Percentiles rank a stretch among this genome's conserved stretches.
Evolutionary conservation across 2,113 vertebrate species (phyloP).

Genomic region (Stercorarius parasiticus): DNA sequence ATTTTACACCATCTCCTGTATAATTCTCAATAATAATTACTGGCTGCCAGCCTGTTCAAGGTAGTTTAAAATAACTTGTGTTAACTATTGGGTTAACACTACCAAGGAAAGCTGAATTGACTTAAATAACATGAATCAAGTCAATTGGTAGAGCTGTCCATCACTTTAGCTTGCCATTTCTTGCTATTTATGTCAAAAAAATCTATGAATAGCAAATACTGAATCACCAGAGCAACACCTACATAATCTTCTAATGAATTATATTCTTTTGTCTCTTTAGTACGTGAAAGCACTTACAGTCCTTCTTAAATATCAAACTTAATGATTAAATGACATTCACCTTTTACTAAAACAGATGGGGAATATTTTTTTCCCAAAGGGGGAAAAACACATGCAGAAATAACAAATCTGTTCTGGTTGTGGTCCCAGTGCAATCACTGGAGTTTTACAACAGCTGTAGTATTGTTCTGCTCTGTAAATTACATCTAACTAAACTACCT

Average conservation of each 20-base stretch:
- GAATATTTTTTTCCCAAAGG: background rate
- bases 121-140: background rate
- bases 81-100: background rate
- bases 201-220: background rate
- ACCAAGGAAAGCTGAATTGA: background rate
- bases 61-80: background rate
- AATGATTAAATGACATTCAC: constrained; percentile 12
- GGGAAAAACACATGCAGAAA: background rate
- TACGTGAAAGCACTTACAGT: background rate
- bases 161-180: background rate
- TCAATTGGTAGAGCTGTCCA: background rate
- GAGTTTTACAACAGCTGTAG: background rate
- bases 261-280: constrained; percentile 7
- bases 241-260: background rate
- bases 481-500: background rate
- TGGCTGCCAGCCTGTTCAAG: background rate
- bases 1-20: background rate
- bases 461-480: background rate
- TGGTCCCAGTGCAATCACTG: background rate
- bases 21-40: background rate
- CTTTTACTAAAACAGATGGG: background rate
- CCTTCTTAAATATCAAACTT: background rate
- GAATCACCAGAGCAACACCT: background rate
- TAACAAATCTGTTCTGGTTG: background rate
- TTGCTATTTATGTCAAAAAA: background rate